Base-by-base conservation (phyloP, 2,888 invertebrate species). In the Tetragonula carbonaria region DNA sequence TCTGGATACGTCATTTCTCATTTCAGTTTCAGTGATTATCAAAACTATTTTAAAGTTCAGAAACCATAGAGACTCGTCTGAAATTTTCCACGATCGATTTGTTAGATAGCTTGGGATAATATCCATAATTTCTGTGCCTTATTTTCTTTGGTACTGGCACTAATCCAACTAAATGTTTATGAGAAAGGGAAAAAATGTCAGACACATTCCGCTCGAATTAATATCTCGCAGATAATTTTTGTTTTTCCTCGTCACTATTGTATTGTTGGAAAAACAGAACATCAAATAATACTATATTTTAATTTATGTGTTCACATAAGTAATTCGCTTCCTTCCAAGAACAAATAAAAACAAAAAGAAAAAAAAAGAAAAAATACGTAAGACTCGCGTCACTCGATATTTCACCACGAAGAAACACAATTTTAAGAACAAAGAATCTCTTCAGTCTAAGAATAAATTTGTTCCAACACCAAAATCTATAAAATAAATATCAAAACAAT, bases 111-210 rank as follows among this genome's bases (percentile, higher is more conserved):
- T 72, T 57, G 8, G 23, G 23, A 33, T 33, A 59, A 51, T 51
- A 68, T 4, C 51, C 51, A 28, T 28, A 53, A 51, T 51, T 51
- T 45, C 71, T 16, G 8, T n/a, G 13, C n/a, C 38, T 23, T 72
- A 38, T 72, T 59, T 57, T 72, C 71, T n/a, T 55, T 33, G 11
- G n/a, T 16, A 8, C 18, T 59, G 71, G 71, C 71, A 59, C 59
- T 38, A n/a, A n/a, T 72, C 71, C 71, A 68, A 51, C 51, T 68
- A 45, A 23, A 59, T 38, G 16, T 57, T 71, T n/a, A 33, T 21
- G 71, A 38, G 55, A 57, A n/a, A n/a, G 11, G 23, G 33, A 33
- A 33, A 71, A 71, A 59, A 59, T 72, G 38, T 18, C 59, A 72
- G 38, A 45, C 71, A 23, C 23, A 72, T 4, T 59, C n/a, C 57